phyloP scores from a whole-genome alignment of 2,113 vertebrate genomes.

The Labeo rohita region DNA sequence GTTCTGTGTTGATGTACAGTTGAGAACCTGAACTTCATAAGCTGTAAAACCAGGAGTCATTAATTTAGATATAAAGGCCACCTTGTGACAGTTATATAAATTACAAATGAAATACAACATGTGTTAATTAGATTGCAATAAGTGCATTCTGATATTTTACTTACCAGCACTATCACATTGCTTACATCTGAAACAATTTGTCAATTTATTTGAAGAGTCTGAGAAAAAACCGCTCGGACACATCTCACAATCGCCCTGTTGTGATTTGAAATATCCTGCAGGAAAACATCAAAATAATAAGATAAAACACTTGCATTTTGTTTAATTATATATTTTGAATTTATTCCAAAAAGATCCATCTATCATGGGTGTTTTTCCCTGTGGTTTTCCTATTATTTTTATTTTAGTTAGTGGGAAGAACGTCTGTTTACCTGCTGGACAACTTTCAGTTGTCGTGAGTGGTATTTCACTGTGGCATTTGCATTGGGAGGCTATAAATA shows the following conservation, averaged over 20 bases:
- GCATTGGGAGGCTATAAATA: slow-evolving; percentile 29
- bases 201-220: rapidly evolving
- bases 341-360: not conserved
- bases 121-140: not conserved
- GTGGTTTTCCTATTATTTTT: not conserved
- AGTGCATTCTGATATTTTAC: not conserved
- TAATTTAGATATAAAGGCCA: not conserved
- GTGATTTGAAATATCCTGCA: slow-evolving; percentile 17
- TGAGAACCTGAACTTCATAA: not conserved
- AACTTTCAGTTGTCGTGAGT: rapidly evolving
- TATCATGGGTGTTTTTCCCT: not conserved
- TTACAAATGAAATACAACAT: not conserved
- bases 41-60: slow-evolving; percentile 38
- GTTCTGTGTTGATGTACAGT: slow-evolving; percentile 30
- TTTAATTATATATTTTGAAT: not conserved
- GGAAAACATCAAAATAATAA: slow-evolving; percentile 4
- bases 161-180: rapidly evolving
- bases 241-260: not conserved
- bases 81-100: not conserved
- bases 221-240: not conserved
- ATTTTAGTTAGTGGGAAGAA: not conserved
- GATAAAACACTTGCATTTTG: too few relatives aligned
- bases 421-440: slow-evolving; percentile 45
- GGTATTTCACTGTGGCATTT: slow-evolving; percentile 5
- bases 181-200: rapidly evolving